These are phyloP conservation scores for Chaenogobius annularis DNA, from an alignment of 2,113 vertebrate species.

Conservation along the genomic window DNA sequence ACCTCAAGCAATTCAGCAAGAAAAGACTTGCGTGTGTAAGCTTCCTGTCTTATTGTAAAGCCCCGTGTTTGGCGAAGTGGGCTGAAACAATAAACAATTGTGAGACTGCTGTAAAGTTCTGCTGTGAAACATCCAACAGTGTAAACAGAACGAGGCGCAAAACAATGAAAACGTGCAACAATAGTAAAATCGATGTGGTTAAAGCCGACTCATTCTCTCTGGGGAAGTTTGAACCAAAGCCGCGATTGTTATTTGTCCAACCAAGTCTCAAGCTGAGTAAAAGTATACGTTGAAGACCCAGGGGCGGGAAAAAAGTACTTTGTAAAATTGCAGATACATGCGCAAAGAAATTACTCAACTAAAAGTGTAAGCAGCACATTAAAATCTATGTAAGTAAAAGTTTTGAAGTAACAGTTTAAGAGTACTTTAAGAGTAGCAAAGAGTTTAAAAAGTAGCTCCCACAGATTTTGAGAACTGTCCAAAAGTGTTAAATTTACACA, in stretches of 20 bases:
- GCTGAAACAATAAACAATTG: conserved; percentile 11
- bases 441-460: no score
- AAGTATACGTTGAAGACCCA: neutral
- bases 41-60: conserved; percentile 7
- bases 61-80: neutral
- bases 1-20: conserved; percentile 6
- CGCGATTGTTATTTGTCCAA: neutral
- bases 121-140: neutral
- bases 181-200: neutral
- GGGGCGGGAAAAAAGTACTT: no score
- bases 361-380: no score
- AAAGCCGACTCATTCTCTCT: neutral
- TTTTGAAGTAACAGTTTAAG: no score
- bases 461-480: no score
- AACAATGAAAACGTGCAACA: conserved; percentile 7
- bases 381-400: no score
- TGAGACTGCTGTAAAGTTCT: conserved; percentile 8
- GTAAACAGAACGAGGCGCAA: conserved; percentile 2
- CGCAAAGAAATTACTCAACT: no score
- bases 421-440: no score
- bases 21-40: neutral
- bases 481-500: no score
- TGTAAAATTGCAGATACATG: no score
- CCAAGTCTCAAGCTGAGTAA: neutral
- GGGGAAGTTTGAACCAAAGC: neutral